Conservation (phyloP, 2,888 invertebrate species). For the Drosophila neotestacea region DNA sequence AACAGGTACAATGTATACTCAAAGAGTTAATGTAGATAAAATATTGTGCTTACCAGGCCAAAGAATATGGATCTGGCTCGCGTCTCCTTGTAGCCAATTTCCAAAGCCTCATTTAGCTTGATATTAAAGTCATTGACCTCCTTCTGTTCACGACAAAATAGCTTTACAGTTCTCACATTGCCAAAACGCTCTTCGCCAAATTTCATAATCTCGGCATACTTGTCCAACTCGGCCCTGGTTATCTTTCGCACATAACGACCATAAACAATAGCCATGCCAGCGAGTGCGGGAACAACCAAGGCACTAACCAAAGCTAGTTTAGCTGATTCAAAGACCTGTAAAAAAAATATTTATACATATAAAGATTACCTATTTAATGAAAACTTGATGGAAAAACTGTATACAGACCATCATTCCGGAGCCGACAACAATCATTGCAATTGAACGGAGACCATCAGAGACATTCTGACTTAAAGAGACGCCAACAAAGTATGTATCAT, state of each 20-base stretch:
- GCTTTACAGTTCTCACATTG: conserved; percentile 96
- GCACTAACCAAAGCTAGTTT: conserved; percentile 94
- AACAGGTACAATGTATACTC: too few relatives aligned
- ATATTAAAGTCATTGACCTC: conserved; percentile 90
- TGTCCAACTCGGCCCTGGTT: conserved; percentile 92
- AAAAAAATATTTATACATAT: neutral
- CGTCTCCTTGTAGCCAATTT: conserved; percentile 94
- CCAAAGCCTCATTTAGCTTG: conserved; percentile 90
- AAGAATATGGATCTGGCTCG: conserved; percentile 95
- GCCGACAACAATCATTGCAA: conserved; percentile 94
- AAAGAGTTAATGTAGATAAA: too few relatives aligned
- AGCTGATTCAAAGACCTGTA: conserved; percentile 95
- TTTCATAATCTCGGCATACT: conserved; percentile 88
- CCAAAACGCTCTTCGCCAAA: conserved; percentile 96
- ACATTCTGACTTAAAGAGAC: conserved; percentile 96
- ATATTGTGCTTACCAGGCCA: conserved; percentile 89
- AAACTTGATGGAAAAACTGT: neutral
- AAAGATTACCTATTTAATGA: neutral
- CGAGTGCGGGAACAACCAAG: conserved; percentile 95
- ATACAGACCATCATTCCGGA: conserved; percentile 95
- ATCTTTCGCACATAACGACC: conserved; percentile 94
- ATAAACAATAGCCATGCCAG: conserved; percentile 92
- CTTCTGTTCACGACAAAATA: conserved; percentile 93
- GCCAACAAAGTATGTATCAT: conserved; percentile 96
- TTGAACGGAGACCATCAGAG: conserved; percentile 95